Conservation (phyloP, 2,888 invertebrate species). For the Drosophila lutescens region DNA sequence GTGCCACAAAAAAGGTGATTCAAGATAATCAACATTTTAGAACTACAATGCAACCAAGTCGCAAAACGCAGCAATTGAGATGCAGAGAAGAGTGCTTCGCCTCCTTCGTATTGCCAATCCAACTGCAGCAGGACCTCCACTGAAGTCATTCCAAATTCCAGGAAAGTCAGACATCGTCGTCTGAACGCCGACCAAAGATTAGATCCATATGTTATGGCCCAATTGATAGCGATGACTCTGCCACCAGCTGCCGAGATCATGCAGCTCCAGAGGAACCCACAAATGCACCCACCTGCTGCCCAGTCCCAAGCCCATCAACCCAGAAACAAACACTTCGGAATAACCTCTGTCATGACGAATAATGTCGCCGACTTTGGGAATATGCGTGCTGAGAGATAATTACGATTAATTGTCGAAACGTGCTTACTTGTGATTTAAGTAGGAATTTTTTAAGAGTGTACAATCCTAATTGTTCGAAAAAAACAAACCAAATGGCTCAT, state of each 20-base stretch:
- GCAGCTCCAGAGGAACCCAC: background rate
- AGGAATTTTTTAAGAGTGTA: too few relatives aligned
- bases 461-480: background rate
- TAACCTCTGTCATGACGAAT: slow-evolving; percentile 1
- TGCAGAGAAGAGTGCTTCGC: slow-evolving; percentile 5
- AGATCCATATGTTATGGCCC: slow-evolving; percentile 9
- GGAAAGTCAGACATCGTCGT: slow-evolving; percentile 7
- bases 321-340: background rate
- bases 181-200: background rate
- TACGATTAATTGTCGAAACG: background rate
- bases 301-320: background rate
- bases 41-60: slow-evolving; percentile 1
- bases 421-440: background rate
- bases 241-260: slow-evolving; percentile 2
- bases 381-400: slow-evolving; percentile 13
- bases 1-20: background rate
- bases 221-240: background rate
- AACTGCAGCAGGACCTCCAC: background rate
- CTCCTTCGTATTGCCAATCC: slow-evolving; percentile 1
- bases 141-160: background rate
- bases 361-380: slow-evolving; percentile 16
- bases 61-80: background rate
- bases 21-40: too few relatives aligned
- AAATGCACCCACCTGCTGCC: background rate
- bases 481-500: background rate